Conservation (phyloP, 92 coral and sea anemone genomes). For the Palythoa grandiflora region DNA sequence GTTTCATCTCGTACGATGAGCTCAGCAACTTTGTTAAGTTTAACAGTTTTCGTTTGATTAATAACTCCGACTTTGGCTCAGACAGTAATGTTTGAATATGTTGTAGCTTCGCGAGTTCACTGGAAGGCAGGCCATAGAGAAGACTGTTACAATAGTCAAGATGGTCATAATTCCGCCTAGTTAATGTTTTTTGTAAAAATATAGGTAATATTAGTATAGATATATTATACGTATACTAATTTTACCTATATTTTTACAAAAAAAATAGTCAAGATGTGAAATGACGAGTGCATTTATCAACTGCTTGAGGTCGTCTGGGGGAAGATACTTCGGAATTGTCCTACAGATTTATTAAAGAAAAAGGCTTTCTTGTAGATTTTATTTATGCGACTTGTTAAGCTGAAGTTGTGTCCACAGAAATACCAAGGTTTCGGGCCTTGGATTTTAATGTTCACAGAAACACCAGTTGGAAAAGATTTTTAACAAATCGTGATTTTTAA, state of each 20-base stretch:
- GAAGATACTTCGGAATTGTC: conserved; percentile 1
- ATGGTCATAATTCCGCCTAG: no score
- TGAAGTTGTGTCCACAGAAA: not conserved
- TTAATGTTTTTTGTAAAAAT: no score
- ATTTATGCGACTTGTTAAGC: conserved; percentile 3
- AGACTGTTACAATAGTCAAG: not conserved
- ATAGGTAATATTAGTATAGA: no score
- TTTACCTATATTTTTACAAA: no score
- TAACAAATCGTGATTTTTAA: conserved; percentile 11
- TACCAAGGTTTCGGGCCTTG: conserved; percentile 6
- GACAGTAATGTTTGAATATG: conserved; percentile 31
- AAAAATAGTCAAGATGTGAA: not conserved
- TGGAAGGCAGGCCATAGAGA: not conserved
- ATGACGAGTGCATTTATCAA: not conserved
- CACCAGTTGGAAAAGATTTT: conserved; percentile 1
- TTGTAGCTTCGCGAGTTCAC: conserved; percentile 2
- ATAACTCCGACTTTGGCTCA: conserved; percentile 65
- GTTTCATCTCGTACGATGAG: conserved; percentile 52
- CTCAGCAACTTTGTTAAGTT: conserved; percentile 49
- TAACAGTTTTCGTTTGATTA: conserved; percentile 55
- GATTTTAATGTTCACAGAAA: not conserved
- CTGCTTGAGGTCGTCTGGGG: conserved; percentile 2
- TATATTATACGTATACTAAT: no score
- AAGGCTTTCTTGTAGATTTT: not conserved
- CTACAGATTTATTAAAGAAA: not conserved